phyloP scores from a whole-genome alignment of 2,888 invertebrate genomes.

The Ennomos fuscantarius region DNA sequence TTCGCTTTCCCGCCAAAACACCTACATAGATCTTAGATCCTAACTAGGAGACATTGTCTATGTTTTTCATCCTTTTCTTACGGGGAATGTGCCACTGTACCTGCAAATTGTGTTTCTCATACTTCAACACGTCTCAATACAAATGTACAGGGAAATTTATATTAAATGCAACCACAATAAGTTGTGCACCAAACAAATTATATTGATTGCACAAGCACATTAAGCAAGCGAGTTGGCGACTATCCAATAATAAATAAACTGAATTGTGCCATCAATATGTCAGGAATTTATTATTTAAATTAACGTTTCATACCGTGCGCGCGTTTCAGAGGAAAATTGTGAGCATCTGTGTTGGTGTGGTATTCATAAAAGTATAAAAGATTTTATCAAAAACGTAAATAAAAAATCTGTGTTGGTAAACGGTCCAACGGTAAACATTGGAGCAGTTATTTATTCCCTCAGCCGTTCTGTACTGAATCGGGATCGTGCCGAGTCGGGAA shows the following conservation, averaged over 20 bases:
- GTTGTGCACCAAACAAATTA: conserved; percentile 47
- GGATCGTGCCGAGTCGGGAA: too few relatives aligned
- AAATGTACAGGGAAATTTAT: neutral
- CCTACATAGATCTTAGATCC: too few relatives aligned
- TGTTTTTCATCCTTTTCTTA: too few relatives aligned
- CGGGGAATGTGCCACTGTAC: too few relatives aligned
- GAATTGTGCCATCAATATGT: conserved; percentile 46
- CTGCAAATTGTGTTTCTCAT: too few relatives aligned
- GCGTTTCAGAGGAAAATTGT: conserved; percentile 11
- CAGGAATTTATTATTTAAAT: conserved; percentile 36
- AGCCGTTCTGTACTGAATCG: too few relatives aligned
- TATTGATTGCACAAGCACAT: conserved; percentile 57
- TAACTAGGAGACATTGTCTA: too few relatives aligned
- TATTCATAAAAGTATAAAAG: neutral
- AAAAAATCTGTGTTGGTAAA: too few relatives aligned
- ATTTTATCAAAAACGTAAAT: neutral
- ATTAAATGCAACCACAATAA: conserved; percentile 27
- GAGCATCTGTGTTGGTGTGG: conserved; percentile 12
- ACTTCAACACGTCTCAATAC: too few relatives aligned
- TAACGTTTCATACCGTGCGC: conserved; percentile 18
- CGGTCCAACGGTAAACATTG: too few relatives aligned
- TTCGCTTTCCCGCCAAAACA: too few relatives aligned
- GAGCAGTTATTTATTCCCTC: too few relatives aligned
- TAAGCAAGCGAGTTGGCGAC: conserved; percentile 48
- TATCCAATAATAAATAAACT: conserved; percentile 53